Percentiles rank a stretch among this genome's conserved stretches.
phyloP scores from a whole-genome alignment of 2,113 vertebrate genomes.

The Daphoenositta chrysoptera region DNA sequence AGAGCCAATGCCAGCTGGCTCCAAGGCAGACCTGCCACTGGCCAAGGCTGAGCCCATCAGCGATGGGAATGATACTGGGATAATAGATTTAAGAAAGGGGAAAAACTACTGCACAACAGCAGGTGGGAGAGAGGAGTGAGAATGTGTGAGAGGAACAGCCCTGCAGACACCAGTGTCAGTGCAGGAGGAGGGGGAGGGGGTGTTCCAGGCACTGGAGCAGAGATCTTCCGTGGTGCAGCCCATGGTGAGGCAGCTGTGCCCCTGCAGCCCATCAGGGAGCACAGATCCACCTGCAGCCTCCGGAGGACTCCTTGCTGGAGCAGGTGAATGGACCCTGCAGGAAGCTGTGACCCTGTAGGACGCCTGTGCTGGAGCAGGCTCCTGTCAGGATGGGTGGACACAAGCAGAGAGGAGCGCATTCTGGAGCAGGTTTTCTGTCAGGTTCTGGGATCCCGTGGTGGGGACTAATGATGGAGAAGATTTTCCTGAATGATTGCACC shows the following conservation, averaged over 20 bases:
- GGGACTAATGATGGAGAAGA: too few species aligned
- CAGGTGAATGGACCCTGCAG: neutral
- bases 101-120: neutral
- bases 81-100: neutral
- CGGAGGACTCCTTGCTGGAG: neutral
- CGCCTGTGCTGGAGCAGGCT: neutral
- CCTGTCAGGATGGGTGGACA: neutral
- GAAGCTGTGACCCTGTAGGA: neutral
- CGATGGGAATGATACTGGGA: fast-evolving
- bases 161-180: neutral
- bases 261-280: neutral
- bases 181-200: neutral
- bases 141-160: neutral
- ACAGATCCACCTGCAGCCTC: neutral
- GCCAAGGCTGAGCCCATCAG: neutral
- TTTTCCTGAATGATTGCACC: neutral
- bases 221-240: fast-evolving
- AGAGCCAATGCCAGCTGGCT: neutral
- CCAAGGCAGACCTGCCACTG: fast-evolving
- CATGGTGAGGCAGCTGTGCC: neutral
- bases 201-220: neutral
- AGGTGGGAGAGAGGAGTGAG: neutral
- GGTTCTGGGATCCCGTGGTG: neutral
- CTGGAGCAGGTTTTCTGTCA: neutral
- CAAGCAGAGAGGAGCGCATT: neutral